Conservation (phyloP, 2,113 vertebrate species). For the Gasterosteus aculeatus region DNA sequence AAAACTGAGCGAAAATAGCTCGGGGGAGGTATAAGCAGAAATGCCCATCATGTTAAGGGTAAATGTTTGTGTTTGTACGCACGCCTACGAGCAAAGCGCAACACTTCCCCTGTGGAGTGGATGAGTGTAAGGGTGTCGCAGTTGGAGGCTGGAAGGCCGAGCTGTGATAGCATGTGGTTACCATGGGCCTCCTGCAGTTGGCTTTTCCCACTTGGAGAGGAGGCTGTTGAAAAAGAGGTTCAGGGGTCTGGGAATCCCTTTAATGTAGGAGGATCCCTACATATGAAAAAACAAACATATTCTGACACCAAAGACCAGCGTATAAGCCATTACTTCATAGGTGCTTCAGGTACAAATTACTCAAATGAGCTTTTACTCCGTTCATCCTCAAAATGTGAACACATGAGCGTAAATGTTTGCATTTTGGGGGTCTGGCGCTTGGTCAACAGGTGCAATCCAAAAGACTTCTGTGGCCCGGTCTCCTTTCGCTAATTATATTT, state of each 20-base stretch:
- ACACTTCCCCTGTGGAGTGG: conserved; percentile 73
- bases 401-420: background rate
- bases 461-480: conserved; percentile 51
- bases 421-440: conserved; percentile 23
- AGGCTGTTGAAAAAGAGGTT: conserved; percentile 14
- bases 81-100: conserved; percentile 56
- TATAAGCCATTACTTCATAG: background rate
- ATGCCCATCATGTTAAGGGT: conserved; percentile 39
- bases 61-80: conserved; percentile 70
- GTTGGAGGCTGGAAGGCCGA: conserved; percentile 71
- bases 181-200: conserved; percentile 61
- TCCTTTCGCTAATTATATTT: conserved; percentile 63
- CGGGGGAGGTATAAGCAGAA: conserved; percentile 15
- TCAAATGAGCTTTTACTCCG: background rate
- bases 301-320: background rate
- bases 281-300: background rate
- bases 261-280: background rate
- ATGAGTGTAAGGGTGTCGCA: conserved; percentile 69
- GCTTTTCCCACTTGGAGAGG: conserved; percentile 41
- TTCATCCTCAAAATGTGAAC: background rate
- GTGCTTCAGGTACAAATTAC: background rate
- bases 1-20: conserved; percentile 1
- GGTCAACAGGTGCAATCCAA: conserved; percentile 53
- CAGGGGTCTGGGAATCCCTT: conserved; percentile 7
- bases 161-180: conserved; percentile 77